Evolutionary conservation across 1,140 invertebrate genomes (phyloP), one percentile per base, ranked within the genome.

Genomic region (Zaprionus ornatus): DNA sequence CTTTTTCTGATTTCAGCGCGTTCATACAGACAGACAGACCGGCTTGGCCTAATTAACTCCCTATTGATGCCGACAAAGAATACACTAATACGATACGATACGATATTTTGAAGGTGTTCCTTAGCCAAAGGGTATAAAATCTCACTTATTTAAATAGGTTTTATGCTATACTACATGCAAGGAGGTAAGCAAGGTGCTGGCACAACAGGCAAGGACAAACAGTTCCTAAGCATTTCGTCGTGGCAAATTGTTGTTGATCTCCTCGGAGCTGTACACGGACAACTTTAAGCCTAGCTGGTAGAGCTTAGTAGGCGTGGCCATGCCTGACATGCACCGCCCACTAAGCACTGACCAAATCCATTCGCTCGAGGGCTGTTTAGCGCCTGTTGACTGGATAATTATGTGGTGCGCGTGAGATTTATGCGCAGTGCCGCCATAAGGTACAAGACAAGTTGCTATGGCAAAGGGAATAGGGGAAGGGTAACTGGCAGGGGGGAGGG

Each of bases 311-410:
- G 66, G 57, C 66, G 59, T 54, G 60, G 57, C 32, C 7, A n/a
- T 15, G 35, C n/a, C 19, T 35, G 19, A 48, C 60, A 55, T 35
- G 15, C 35, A 17, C 12, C 3, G 35, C 35, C 64, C 65, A 29
- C 59, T 69, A 69, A 74, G 65, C 80, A 74, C 83, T 79, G 79
- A 32, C 72, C 65, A 62, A 70, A n/a, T 65, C 67, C 77, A 69
- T 65, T 45, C 63, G 77, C 54, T 71, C 67, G 59, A 45, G 35
- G 65, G 79, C 76, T 82, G 84, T 88, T 90, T 88, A 90, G 78
- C 76, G 85, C 74, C 79, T 90, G 85, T 90, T 90, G 85, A 80
- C 85, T 85, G 85, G 85, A 90, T 90, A 90, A 90, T 90, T 90
- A 90, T 90, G 85, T 80, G 88, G 75, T 90, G 81, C 85, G 85